A percentile compares a stretch with the other conserved stretches of the same genome.
Conservation (phyloP, 2,888 invertebrate species). For the Clitarchus hookeri region DNA sequence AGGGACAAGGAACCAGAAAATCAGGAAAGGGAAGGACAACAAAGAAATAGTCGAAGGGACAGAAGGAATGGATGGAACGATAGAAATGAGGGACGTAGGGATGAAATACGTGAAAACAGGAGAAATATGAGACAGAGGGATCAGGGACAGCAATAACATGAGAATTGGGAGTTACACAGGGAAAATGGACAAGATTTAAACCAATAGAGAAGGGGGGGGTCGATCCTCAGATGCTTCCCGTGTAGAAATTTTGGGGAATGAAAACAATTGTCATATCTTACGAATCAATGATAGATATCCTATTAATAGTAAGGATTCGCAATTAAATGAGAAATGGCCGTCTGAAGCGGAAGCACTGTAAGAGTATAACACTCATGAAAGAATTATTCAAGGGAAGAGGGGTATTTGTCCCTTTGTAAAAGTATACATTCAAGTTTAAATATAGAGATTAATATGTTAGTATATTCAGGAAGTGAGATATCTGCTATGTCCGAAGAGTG, state of each 20-base stretch:
- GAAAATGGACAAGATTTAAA: neutral
- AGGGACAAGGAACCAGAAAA: no score
- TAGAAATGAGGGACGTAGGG: no score
- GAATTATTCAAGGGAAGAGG: neutral
- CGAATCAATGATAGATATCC: neutral
- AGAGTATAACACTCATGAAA: neutral
- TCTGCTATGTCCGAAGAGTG: neutral
- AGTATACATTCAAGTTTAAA: neutral
- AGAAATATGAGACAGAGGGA: no score
- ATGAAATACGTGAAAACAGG: no score
- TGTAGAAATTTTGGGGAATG: neutral
- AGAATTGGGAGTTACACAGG: no score
- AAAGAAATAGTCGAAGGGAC: no score
- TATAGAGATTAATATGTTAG: neutral
- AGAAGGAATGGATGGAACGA: no score
- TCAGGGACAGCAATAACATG: no score
- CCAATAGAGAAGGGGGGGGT: neutral
- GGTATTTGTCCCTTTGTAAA: neutral
- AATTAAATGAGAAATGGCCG: no score
- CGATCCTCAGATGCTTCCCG: neutral
- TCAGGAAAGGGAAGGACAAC: no score
- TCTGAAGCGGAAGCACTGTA: neutral
- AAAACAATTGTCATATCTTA: neutral
- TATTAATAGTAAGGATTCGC: neutral
- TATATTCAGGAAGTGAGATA: neutral